Conservation (phyloP, 1,140 invertebrate genomes). For the Eriosoma lanigerum region DNA sequence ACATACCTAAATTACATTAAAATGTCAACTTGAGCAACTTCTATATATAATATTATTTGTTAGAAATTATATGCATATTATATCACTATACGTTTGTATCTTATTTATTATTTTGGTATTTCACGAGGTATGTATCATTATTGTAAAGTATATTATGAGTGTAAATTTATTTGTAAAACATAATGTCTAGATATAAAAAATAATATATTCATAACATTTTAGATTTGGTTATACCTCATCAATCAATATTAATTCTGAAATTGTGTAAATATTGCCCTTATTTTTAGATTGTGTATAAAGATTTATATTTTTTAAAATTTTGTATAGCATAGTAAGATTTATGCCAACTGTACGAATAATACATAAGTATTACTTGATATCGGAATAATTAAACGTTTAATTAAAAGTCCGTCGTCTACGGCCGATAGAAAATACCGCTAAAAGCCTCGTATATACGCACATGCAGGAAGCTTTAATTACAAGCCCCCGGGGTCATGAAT, state of each 20-base stretch:
- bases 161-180: no score
- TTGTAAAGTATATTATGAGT: no score
- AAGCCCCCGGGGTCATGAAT: slow-evolving; percentile 35
- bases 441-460: slow-evolving; percentile 42
- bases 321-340: background rate
- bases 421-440: slow-evolving; percentile 51
- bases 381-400: slow-evolving; percentile 51
- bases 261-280: background rate
- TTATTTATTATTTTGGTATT: no score
- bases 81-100: no score
- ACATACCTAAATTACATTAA: no score
- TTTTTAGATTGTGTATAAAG: background rate
- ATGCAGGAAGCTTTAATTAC: slow-evolving; percentile 49
- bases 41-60: no score
- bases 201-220: no score
- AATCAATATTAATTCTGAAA: background rate
- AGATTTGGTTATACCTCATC: no score
- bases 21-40: no score
- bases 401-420: slow-evolving; percentile 46
- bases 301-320: background rate
- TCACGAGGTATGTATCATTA: no score
- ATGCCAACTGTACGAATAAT: slow-evolving; percentile 13
- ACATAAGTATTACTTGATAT: slow-evolving; percentile 46
- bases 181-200: no score
- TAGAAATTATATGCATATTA: no score